Evolutionary conservation across 2,113 vertebrate species (phyloP), one percentile per base, ranked within the genome.

Genomic region (Oncorhynchus tshawytscha): DNA sequence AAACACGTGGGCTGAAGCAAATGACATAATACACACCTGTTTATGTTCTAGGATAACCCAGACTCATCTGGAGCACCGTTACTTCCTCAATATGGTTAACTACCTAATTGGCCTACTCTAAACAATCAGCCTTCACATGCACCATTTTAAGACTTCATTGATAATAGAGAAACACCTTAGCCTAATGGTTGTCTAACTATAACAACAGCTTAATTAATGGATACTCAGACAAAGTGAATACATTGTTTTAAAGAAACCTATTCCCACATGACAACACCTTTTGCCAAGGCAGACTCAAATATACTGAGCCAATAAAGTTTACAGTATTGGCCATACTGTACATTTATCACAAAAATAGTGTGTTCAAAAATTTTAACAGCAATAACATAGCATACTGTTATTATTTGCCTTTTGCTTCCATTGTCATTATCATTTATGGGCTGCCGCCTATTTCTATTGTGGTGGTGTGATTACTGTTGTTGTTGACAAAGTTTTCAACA

Each of bases 1-100:
- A 84, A 84, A 72, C 92, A 92, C 91, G 80, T 91, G 93, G 91
- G 90, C 89, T 84, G 73, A 6, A 78, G 22, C 51, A 76, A 39
- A 83, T 89, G 86, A 90, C 73, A 86, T 88, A 85, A 88, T 84
- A 78, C 82, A 22, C 27, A 68, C 73, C 73, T 45, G 64, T 78
- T 51, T 65, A 62, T 62, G 59, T 62, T 62, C 59, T 68, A 29
- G 65, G 82, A 84, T 74, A 75, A 74, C 15, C 29, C 67, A 67
- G 6, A 11, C 31, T 34, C 31, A 39, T 22, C n/a, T 62, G 51
- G 51, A 54, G 15, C 59, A 22, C 59, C 59, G 59, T 24, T 57
- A 62, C 59, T 22, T 15, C 51, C 15, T 54, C 51, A 4, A 54
- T 18, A 5, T 2, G 16, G 51, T 54, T 54, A 18, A 54, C 51